Base-by-base conservation (phyloP, 1,140 invertebrate genomes). In the Dendrolimus kikuchii region DNA sequence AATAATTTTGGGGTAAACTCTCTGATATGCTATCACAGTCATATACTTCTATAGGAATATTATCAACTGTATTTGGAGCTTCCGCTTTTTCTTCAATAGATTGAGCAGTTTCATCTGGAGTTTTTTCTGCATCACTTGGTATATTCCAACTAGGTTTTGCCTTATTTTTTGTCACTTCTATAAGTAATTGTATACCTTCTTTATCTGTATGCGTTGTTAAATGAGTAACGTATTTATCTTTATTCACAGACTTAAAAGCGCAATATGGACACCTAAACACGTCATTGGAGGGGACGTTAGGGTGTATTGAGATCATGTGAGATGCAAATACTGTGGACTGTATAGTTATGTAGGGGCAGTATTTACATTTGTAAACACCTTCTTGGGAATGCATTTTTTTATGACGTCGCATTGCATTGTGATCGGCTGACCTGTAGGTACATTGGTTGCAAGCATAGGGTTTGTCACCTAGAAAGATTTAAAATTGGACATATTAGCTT, bases 361-460 rank as follows among this genome's bases (percentile, higher is more conserved):
- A 89, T 43, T 89, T 89, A 68, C 93, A 95, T 60, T 90, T 89
- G 70, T 94, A 94, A 0, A 92, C 90, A 57, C 91, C 92, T 42
- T 92, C 89, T 37, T 93, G 92, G 39, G 91, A 91, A 76, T 97
- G 95, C 23, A 91, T 86, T 81, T 93, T 92, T 57, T 92, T 91
- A 79, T 96, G 95, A 4, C 95, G 89, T 40, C 95, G 84, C 49
- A 96, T 86, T 2, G 94, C 93, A 72, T 96, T 96, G 77, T 95
- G 94, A 74, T 96, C 94, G 2, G 92, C 90, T 5, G 93, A 92
- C 4, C 89, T 85, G 78, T 95, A 97, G 6, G 88, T 83, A 80
- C 96, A 98, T 41, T 89, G 79, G 39, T 92, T 89, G 72, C 96
- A 98, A 36, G 90, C 86, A 75, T 95, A 97, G 0, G 95, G 95